Percentiles rank a stretch among this genome's conserved stretches.
Conservation (phyloP, 2,113 vertebrate species). For the Motacilla tschutschensis region DNA sequence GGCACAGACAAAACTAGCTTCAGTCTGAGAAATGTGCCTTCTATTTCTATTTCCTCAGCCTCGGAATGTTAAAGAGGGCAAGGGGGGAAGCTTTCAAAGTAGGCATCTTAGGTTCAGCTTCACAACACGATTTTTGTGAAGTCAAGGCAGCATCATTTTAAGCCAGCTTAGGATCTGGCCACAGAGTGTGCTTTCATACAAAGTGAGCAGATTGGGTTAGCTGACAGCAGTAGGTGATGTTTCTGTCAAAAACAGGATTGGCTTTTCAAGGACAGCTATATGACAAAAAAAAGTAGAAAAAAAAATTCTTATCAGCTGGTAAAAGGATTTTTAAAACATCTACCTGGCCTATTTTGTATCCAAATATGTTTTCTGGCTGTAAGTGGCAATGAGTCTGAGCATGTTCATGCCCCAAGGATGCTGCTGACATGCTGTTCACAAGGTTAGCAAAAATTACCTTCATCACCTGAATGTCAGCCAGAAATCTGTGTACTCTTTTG, state of each 20-base stretch:
- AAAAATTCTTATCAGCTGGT: not conserved
- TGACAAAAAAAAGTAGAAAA: not conserved
- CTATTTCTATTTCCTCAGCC: not conserved
- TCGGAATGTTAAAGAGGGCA: not conserved
- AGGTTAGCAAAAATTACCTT: not conserved
- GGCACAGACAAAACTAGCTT: not conserved
- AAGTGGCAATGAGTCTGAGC: not conserved
- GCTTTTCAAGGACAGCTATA: not conserved
- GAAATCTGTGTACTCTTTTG: not conserved
- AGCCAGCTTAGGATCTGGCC: not conserved
- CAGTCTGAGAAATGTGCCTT: not conserved
- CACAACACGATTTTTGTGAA: not conserved
- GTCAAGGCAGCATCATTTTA: slow-evolving; percentile 9
- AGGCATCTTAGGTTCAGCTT: not conserved
- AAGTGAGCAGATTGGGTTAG: not conserved
- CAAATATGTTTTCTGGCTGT: not conserved
- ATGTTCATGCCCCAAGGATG: not conserved
- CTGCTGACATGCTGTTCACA: not conserved
- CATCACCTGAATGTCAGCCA: not conserved
- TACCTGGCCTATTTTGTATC: not conserved
- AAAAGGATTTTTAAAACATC: not conserved
- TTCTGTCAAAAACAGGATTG: not conserved
- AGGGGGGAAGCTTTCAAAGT: slow-evolving; percentile 23
- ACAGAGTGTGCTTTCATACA: not conserved
- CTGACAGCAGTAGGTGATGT: not conserved